Percentiles rank a stretch among this genome's conserved stretches.
phyloP scores from a whole-genome alignment of 2,113 vertebrate genomes.

The Sisor rabdophorus region DNA sequence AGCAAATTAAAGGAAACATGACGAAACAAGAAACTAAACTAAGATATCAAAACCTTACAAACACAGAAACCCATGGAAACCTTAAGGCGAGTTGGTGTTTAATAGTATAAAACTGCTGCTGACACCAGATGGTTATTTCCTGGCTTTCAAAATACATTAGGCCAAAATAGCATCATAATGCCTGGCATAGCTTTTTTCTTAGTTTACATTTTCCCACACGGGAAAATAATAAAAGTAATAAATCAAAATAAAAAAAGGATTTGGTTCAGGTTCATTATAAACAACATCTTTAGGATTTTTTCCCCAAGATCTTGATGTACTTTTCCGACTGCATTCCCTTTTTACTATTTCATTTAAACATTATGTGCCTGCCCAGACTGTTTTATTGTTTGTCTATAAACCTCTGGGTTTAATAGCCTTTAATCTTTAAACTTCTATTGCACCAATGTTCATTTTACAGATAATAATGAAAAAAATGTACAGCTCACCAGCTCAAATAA shows the following conservation, averaged over 20 bases:
- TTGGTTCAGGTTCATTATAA: background rate
- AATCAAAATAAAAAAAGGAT: slow-evolving; percentile 22
- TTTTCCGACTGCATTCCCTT: background rate
- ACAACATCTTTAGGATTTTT: background rate
- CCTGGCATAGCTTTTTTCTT: background rate
- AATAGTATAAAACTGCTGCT: slow-evolving; percentile 47
- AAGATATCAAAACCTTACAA: too few species aligned
- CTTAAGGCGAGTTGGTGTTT: slow-evolving; percentile 62
- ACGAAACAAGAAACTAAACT: too few species aligned
- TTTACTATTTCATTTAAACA: background rate
- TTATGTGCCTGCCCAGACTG: background rate
- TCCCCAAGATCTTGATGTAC: background rate
- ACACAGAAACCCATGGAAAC: background rate
- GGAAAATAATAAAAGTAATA: background rate
- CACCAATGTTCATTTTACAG: slow-evolving; percentile 18
- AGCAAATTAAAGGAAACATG: too few species aligned
- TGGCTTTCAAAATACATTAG: slow-evolving; percentile 55
- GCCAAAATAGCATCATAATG: slow-evolving; percentile 52
- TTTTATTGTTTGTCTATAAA: slow-evolving; percentile 17
- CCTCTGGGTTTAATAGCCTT: background rate
- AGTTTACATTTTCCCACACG: background rate
- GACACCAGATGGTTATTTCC: slow-evolving; percentile 62
- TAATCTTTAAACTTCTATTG: slow-evolving; percentile 34
- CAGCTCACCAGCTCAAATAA: background rate
- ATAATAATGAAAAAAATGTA: slow-evolving; percentile 34